Base-by-base conservation (phyloP, 2,797 vertebrate species). In the Ctenopoma kingsleyae region DNA sequence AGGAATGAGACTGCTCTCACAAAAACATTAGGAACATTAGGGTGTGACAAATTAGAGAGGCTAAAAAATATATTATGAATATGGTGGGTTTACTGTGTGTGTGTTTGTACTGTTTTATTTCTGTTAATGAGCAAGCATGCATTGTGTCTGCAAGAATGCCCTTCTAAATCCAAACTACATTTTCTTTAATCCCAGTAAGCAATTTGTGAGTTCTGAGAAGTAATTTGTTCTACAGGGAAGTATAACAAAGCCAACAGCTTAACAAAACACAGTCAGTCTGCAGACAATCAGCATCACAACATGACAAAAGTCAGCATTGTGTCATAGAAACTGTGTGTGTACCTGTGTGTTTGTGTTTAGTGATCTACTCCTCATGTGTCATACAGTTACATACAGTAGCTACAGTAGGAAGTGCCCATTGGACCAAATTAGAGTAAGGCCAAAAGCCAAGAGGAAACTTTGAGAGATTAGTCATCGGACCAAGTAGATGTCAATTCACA, bases 111-210 rank as follows among this genome's bases (percentile, higher is more conserved):
- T 22, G 6, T 43, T 23, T 7, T 7, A 17, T 64, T 32, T 40
- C 56, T 58, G 46, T 54, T 63, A 59, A 62, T 66, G 60, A 59
- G 43, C 20, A 59, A 35, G 50, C 65, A 56, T 51, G n/a, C 17
- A 32, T 54, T 54, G 47, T 5, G 54, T 44, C 40, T 62, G 52
- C 56, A 74, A 65, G 71, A 56, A 82, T 68, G 41, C 67, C 20
- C 71, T 44, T 66, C 11, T 73, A 80, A 91, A 79, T 88, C 60
- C 76, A 75, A 76, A 84, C 68, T 80, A 71, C 59, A 72, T 79
- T 87, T 84, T 12, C 40, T 81, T 81, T 92, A 91, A 92, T 93
- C 87, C 81, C 52, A 65, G 59, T 62, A 67, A 81, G 75, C 78
- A 69, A 74, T 87, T 85, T 86, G 60, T 55, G 52, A 74, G 53